Conservation (phyloP, 2,888 invertebrate species). For the Geophilus truncorum region DNA sequence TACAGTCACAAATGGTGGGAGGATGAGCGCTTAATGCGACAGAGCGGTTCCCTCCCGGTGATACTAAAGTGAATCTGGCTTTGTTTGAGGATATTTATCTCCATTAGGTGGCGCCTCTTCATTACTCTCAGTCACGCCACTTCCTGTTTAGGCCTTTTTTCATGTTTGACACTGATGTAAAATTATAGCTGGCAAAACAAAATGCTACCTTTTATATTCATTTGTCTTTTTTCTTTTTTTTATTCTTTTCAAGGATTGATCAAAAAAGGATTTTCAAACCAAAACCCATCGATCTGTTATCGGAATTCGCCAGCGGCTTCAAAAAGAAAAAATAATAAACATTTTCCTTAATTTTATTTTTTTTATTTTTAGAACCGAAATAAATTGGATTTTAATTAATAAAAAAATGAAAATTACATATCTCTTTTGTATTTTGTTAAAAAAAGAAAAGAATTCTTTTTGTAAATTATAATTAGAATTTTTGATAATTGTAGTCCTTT, state of each 20-base stretch:
- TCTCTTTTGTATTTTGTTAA: not conserved
- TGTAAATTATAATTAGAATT: slow-evolving; percentile 7
- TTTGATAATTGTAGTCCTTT: not conserved
- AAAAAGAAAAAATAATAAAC: too few relatives aligned
- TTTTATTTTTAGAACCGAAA: not conserved
- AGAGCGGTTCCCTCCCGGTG: slow-evolving; percentile 14
- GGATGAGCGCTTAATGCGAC: slow-evolving; percentile 21
- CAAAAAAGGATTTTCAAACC: not conserved
- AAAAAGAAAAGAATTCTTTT: not conserved
- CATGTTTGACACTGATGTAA: slow-evolving; percentile 3
- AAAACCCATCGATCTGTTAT: not conserved
- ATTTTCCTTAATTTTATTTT: too few relatives aligned
- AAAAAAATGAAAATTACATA: not conserved
- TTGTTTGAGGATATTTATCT: slow-evolving; percentile 25
- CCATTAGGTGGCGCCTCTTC: slow-evolving; percentile 27
- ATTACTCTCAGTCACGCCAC: slow-evolving; percentile 27
- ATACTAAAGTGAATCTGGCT: slow-evolving; percentile 18
- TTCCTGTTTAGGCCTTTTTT: slow-evolving; percentile 15
- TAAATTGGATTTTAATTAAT: not conserved
- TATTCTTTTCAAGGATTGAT: not conserved
- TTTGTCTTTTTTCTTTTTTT: not conserved
- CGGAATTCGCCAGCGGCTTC: slow-evolving; percentile 7
- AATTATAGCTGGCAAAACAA: slow-evolving; percentile 18
- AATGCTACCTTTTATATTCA: not conserved
- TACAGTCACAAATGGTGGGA: slow-evolving; percentile 20